These are phyloP conservation scores for Diplazon laetatorius DNA, from an alignment of 2,888 invertebrate species.

Conservation along the genomic window DNA sequence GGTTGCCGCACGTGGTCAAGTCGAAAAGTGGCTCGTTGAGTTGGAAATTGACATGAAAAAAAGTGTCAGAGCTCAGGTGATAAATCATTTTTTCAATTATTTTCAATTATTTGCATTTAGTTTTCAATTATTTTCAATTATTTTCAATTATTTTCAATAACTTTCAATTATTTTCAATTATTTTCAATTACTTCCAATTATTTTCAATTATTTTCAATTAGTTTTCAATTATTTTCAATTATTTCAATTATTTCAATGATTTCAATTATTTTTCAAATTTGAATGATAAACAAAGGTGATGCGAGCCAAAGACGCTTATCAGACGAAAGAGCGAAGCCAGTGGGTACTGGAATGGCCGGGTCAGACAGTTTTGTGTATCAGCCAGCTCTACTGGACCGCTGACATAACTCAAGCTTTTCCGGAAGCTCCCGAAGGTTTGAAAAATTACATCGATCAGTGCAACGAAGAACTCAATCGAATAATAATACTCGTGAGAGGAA, in stretches of 20 bases:
- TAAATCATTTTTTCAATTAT: background rate
- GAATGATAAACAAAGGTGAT: constrained; percentile 79
- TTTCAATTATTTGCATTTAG: background rate
- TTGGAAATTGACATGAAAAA: constrained; percentile 81
- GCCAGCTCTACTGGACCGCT: constrained; percentile 94
- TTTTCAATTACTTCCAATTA: background rate
- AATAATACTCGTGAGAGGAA: constrained; percentile 93
- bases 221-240: too few species aligned
- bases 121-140: too few species aligned
- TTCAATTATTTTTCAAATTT: too few species aligned
- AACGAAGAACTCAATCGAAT: constrained; percentile 91
- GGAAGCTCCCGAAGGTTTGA: constrained; percentile 84
- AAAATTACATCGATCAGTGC: constrained; percentile 87
- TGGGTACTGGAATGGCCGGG: constrained; percentile 88
- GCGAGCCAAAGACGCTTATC: constrained; percentile 82
- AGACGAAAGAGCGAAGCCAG: constrained; percentile 79
- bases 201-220: too few species aligned
- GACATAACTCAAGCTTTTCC: constrained; percentile 91
- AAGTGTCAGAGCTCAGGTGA: constrained; percentile 83
- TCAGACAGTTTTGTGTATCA: constrained; percentile 87
- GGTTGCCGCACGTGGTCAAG: constrained; percentile 84
- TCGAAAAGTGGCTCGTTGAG: constrained; percentile 80
- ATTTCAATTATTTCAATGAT: background rate
- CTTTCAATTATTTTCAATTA: background rate
- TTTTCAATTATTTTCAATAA: background rate